A percentile compares a stretch with the other conserved stretches of the same genome.
Conservation (phyloP, 2,888 invertebrate genomes). For the Chalcosyrphus nemorum region DNA sequence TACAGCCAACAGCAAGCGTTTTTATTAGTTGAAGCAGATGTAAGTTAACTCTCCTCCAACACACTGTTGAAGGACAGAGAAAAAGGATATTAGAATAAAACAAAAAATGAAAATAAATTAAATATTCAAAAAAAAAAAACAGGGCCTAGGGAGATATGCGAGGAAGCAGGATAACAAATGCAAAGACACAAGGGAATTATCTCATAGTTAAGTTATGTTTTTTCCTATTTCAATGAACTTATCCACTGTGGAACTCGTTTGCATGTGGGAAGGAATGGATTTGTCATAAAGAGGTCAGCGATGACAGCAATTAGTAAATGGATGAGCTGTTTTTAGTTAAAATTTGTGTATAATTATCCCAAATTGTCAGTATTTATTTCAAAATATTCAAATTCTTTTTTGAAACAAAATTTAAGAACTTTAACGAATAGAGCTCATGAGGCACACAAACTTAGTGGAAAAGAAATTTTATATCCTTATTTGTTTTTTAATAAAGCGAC, state of each 20-base stretch:
- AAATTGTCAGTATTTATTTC: too few relatives aligned
- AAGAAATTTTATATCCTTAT: too few relatives aligned
- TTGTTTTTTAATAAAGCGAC: too few relatives aligned
- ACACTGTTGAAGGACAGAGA: conserved; percentile 6
- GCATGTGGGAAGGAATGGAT: background rate
- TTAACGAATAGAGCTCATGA: background rate
- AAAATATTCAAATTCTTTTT: background rate
- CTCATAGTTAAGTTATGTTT: background rate
- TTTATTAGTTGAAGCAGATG: conserved; percentile 32
- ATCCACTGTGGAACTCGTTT: background rate
- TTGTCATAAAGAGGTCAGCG: conserved; percentile 1
- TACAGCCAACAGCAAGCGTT: conserved; percentile 18
- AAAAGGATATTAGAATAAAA: conserved; percentile 8
- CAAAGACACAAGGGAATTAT: conserved; percentile 22
- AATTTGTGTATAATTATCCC: too few relatives aligned
- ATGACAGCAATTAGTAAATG: conserved; percentile 26
- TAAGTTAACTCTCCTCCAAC: background rate
- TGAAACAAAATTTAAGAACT: background rate
- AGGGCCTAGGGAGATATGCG: background rate
- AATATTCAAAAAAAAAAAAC: background rate
- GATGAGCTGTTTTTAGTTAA: background rate
- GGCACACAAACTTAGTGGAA: too few relatives aligned
- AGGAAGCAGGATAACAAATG: background rate
- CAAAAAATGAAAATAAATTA: background rate
- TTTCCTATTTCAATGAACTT: background rate